Base-by-base conservation (phyloP, 37 sponge, comb jelly and placozoan genomes). In the Sycon ciliatum region DNA sequence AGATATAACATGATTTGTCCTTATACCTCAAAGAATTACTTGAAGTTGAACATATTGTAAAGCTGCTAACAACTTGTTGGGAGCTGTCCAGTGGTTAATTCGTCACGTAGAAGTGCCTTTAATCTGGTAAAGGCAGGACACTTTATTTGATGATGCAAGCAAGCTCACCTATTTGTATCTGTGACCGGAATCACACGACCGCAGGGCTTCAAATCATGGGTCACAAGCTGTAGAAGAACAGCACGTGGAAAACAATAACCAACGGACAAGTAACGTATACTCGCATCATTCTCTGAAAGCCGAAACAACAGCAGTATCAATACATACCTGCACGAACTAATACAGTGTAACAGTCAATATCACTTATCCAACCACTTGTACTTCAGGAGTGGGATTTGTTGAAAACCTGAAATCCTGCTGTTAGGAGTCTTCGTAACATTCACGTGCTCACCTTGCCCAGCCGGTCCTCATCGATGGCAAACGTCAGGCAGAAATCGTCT, bases 161-260 rank as follows among this genome's bases (percentile, higher is more conserved):
- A 23, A 3, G 6, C 38, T 33, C 39, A 91, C 92, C 78, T 92
- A 79, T 97, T 97, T 18, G 86, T 85, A 71, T 83, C 83, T 40
- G 87, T 84, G 34, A 97, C 90, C 24, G 82, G 72, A 27, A 86
- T 82, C 1, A 38, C 68, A 72, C 81, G 63, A 26, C 99, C 99
- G n/a, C 87, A 90, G n/a, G 81, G 83, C 42, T 81, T 86, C 46
- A 97, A 78, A 30, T 97, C 99, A 72, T 97, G 85, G 22, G 85
- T 86, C 7, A 86, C 78, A 5, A 81, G 35, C 83, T 91, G n/a
- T 4, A 49, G 16, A 49, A n/a, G n/a, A n/a, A n/a, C n/a, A n/a
- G n/a, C n/a, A n/a, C n/a, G n/a, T n/a, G n/a, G n/a, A 20, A 49
- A 49, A n/a, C 54, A 49, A 49, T 49, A 16, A 49, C 16, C 54